These are phyloP conservation scores for Lycopodina hypogea DNA, from an alignment of 37 sponge, comb jelly and placozoan genomes.

Conservation along the genomic window DNA sequence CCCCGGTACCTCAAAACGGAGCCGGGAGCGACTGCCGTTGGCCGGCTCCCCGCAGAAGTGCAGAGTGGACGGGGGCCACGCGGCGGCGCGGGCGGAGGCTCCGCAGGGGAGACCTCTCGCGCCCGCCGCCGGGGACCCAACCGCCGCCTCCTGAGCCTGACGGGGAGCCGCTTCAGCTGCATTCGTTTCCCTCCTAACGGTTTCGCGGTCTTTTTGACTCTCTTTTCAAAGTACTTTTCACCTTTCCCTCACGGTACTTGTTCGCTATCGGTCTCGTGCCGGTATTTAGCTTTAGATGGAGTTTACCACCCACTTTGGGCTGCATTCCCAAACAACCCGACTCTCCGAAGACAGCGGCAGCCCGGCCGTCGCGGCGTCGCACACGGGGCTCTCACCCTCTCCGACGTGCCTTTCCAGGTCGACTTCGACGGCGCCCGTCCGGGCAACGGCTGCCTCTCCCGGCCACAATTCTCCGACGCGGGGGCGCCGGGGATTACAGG, in stretches of 20 bases:
- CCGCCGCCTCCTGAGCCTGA: no score
- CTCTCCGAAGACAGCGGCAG: slow-evolving; percentile 50
- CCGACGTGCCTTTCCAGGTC: slow-evolving; percentile 67
- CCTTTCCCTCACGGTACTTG: slow-evolving; percentile 70
- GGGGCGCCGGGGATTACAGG: slow-evolving; percentile 63
- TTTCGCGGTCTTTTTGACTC: slow-evolving; percentile 77
- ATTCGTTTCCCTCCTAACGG: slow-evolving; percentile 71
- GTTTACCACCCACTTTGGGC: slow-evolving; percentile 84
- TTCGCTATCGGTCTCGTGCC: slow-evolving; percentile 72
- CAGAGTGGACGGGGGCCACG: slow-evolving; percentile 21
- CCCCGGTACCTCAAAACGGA: slow-evolving; percentile 18
- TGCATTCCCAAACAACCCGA: slow-evolving; percentile 88
- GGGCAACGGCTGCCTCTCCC: slow-evolving; percentile 19
- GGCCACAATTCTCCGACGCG: slow-evolving; percentile 54
- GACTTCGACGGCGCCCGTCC: slow-evolving; percentile 34
- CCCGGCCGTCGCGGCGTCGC: slow-evolving; percentile 2
- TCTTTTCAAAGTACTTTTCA: slow-evolving; percentile 89
- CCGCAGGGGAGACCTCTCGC: background rate
- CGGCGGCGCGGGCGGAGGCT: background rate
- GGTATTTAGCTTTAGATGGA: slow-evolving; percentile 68
- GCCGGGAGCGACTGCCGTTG: slow-evolving; percentile 30
- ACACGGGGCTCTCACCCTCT: slow-evolving; percentile 86
- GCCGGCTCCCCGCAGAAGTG: slow-evolving; percentile 7
- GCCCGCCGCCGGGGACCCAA: background rate
- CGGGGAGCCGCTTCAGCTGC: slow-evolving; percentile 37